Conservation (phyloP, 2,113 vertebrate genomes). For the Passer montanus region DNA sequence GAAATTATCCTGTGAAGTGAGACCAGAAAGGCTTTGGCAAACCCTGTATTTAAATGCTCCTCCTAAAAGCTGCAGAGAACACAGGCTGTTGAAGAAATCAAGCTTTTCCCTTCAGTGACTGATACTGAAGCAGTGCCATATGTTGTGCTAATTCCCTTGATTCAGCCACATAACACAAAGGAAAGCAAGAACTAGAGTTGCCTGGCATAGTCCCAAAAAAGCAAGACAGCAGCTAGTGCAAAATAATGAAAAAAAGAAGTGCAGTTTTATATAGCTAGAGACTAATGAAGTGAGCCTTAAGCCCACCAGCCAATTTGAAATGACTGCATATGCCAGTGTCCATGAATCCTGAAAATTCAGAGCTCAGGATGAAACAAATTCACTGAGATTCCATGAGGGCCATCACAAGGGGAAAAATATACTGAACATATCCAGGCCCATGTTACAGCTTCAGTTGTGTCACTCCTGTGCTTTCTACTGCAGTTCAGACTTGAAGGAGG, state of each 20-base stretch:
- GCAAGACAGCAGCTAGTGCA: not conserved
- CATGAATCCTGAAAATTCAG: not conserved
- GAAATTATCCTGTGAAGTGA: not conserved
- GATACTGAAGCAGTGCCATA: not conserved
- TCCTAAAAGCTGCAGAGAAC: not conserved
- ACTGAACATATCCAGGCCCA: rapidly evolving
- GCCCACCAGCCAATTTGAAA: not conserved
- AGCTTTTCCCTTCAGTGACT: not conserved
- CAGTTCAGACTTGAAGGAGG: not conserved
- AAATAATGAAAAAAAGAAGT: not conserved
- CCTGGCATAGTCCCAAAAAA: not conserved
- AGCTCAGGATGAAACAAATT: rapidly evolving
- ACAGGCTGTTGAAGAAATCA: not conserved
- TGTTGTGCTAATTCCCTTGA: not conserved
- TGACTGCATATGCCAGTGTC: not conserved
- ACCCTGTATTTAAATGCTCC: not conserved
- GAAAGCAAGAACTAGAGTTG: not conserved
- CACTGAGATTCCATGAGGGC: not conserved
- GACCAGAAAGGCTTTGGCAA: not conserved
- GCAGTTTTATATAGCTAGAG: not conserved
- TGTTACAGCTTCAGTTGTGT: not conserved
- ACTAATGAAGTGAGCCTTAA: not conserved
- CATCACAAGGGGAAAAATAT: not conserved
- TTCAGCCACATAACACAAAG: not conserved
- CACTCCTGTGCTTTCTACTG: not conserved